Conservation (phyloP, 92 coral and sea anemone species). For the Meandrina meandrites region DNA sequence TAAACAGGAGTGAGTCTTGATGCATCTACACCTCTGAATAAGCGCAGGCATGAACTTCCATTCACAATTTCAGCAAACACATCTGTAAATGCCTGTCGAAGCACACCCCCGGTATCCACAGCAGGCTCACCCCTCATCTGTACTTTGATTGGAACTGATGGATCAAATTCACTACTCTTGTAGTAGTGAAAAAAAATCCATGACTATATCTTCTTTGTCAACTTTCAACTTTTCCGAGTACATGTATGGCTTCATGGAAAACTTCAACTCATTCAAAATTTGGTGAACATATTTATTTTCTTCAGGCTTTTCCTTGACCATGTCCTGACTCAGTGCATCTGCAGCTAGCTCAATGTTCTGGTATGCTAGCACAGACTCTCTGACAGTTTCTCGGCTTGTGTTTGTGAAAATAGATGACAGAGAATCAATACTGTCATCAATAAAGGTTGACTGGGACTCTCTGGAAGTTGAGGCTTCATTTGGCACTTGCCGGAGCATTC, state of each 20-base stretch:
- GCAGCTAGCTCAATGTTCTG: no score
- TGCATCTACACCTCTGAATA: conserved; percentile 46
- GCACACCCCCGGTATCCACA: conserved; percentile 57
- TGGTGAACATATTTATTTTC: conserved; percentile 31
- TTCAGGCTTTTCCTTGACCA: background rate
- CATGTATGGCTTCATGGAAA: conserved; percentile 40
- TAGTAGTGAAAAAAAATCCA: conserved; percentile 67
- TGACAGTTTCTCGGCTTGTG: background rate
- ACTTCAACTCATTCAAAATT: conserved; percentile 34
- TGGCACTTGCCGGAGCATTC: background rate
- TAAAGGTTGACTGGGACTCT: background rate
- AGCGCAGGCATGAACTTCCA: conserved; percentile 26
- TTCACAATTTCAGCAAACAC: conserved; percentile 32
- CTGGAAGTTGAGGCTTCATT: background rate
- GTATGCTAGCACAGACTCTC: conserved; percentile 36
- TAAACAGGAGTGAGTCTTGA: conserved; percentile 45
- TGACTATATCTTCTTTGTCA: conserved; percentile 55
- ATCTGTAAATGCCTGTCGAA: conserved; percentile 44
- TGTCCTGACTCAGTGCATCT: conserved; percentile 34
- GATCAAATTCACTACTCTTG: conserved; percentile 52
- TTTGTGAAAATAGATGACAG: conserved; percentile 1
- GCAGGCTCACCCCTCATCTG: conserved; percentile 58
- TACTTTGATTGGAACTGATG: conserved; percentile 38
- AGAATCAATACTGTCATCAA: background rate
- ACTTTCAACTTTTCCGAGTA: conserved; percentile 55